phyloP scores from a whole-genome alignment of 92 coral and sea anemone genomes.

The Porites divaricata region DNA sequence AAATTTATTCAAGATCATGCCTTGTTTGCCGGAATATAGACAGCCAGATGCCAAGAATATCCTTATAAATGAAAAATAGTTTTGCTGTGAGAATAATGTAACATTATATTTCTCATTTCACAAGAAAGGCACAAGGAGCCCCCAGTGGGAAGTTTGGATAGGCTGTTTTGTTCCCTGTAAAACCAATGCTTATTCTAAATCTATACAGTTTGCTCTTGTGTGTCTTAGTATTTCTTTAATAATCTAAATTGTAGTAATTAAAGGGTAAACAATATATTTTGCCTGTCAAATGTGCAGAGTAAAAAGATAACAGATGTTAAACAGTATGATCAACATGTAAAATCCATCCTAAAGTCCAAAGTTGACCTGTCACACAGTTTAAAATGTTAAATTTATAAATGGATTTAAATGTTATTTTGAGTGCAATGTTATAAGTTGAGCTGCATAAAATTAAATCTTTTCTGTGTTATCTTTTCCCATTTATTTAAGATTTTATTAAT shows the following conservation, averaged over 20 bases:
- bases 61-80: neutral
- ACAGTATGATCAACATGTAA: neutral
- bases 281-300: neutral
- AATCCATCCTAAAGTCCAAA: constrained; percentile 22
- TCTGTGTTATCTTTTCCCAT: too few species aligned
- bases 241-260: neutral
- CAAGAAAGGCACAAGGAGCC: neutral
- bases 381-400: neutral
- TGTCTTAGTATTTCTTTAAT: constrained; percentile 21
- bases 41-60: constrained; percentile 10
- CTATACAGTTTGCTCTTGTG: neutral
- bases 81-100: neutral
- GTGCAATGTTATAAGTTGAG: neutral
- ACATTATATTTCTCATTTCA: too few species aligned
- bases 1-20: constrained; percentile 44
- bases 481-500: too few species aligned
- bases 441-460: neutral
- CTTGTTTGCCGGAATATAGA: constrained; percentile 15
- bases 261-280: neutral
- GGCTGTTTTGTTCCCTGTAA: neutral
- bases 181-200: neutral
- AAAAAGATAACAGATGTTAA: neutral
- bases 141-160: too few species aligned
- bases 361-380: constrained; percentile 56
- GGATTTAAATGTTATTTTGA: neutral